These are phyloP conservation scores for Schizopygopsis pylzovi DNA, from an alignment of 2,797 vertebrate species.

Conservation along the genomic window DNA sequence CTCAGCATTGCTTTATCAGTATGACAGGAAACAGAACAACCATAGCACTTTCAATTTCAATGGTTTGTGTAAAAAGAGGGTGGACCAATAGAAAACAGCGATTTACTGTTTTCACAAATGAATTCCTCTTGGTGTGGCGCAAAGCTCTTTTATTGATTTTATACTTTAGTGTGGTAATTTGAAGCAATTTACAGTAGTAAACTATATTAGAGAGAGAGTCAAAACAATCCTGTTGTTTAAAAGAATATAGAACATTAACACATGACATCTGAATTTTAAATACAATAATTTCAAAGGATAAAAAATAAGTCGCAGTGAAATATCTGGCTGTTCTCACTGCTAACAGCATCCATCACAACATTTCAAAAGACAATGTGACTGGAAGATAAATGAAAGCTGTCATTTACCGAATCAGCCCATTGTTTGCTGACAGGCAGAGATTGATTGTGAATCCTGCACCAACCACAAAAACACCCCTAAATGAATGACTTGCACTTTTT, in stretches of 20 bases:
- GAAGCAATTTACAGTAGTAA: background rate
- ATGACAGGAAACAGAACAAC: background rate
- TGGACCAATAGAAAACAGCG: background rate
- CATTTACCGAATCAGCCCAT: background rate
- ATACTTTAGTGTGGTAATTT: background rate
- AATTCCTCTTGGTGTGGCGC: background rate
- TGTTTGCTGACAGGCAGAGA: background rate
- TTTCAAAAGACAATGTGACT: slow-evolving; percentile 1
- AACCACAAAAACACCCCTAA: background rate
- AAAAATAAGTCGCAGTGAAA: background rate
- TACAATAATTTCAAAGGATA: background rate
- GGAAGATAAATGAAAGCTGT: background rate
- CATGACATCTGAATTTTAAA: background rate
- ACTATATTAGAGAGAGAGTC: background rate
- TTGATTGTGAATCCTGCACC: background rate
- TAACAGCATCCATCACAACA: background rate
- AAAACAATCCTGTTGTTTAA: background rate
- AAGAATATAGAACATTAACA: background rate
- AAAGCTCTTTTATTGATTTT: slow-evolving; percentile 4
- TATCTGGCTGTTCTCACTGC: background rate
- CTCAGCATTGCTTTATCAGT: background rate
- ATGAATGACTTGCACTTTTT: background rate
- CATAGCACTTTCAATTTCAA: background rate
- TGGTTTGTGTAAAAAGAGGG: background rate
- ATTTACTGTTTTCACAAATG: background rate